Conservation (phyloP, 1,140 invertebrate species). For the Drosophila subpulchrella region DNA sequence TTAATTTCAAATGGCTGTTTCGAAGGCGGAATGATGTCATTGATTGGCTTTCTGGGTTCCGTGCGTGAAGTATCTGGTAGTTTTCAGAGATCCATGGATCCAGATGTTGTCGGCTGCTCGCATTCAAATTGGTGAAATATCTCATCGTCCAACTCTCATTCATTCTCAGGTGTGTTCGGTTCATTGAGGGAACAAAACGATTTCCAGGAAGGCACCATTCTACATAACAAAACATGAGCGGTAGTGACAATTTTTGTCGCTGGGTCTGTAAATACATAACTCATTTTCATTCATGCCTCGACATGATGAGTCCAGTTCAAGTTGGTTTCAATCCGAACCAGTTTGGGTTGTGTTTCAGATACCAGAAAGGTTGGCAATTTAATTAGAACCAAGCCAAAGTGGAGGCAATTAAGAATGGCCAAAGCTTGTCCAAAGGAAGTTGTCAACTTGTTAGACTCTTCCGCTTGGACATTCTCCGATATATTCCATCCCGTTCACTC, state of each 20-base stretch:
- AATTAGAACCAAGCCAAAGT: conserved; percentile 54
- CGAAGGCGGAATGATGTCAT: conserved; percentile 64
- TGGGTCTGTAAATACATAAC: conserved; percentile 32
- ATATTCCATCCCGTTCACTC: not conserved
- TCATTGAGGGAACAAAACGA: conserved; percentile 38
- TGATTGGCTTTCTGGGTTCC: conserved; percentile 30
- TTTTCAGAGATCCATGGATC: conserved; percentile 37
- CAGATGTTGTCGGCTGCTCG: conserved; percentile 26
- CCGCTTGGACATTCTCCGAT: conserved; percentile 23
- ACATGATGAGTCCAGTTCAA: conserved; percentile 28
- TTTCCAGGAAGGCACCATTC: conserved; percentile 44
- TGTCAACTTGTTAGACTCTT: conserved; percentile 60
- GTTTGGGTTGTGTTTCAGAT: conserved; percentile 31
- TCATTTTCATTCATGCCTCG: conserved; percentile 66
- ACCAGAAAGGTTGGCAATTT: conserved; percentile 43
- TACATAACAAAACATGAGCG: conserved; percentile 36
- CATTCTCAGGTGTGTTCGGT: conserved; percentile 33
- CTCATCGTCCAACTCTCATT: conserved; percentile 25
- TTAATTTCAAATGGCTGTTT: conserved; percentile 36
- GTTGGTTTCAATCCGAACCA: conserved; percentile 28
- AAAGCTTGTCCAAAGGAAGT: conserved; percentile 61
- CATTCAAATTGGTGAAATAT: conserved; percentile 36
- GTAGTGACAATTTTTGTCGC: conserved; percentile 46
- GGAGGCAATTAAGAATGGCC: conserved; percentile 55
- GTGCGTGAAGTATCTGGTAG: conserved; percentile 25